A percentile compares a stretch with the other conserved stretches of the same genome.
These are phyloP conservation scores for Geotrupes spiniger DNA, from an alignment of 2,888 invertebrate genomes.

Conservation along the genomic window DNA sequence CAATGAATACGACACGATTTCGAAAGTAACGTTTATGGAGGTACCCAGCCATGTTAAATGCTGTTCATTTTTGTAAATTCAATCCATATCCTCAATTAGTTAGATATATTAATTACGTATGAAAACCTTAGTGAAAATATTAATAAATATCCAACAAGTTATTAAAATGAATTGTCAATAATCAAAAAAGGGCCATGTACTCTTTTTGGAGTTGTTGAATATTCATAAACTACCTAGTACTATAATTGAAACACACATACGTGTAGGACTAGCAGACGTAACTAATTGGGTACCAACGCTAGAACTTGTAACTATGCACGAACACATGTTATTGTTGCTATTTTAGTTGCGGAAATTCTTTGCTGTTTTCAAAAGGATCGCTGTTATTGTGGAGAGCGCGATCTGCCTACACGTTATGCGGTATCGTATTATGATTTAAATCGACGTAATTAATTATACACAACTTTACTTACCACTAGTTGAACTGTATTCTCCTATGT, in stretches of 20 bases:
- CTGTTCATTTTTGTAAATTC: no score
- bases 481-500: constrained; percentile 79
- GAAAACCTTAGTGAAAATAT: no score
- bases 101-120: no score
- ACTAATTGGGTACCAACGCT: constrained; percentile 21
- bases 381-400: not conserved
- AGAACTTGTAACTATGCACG: constrained; percentile 21
- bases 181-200: no score
- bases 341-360: constrained; percentile 20
- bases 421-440: constrained; percentile 6
- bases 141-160: no score
- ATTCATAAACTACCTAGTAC: constrained; percentile 7
- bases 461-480: constrained; percentile 65
- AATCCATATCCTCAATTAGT: no score
- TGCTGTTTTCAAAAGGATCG: constrained; percentile 1
- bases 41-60: no score
- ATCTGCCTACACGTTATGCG: not conserved
- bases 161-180: no score
- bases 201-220: no score
- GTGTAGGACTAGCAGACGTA: constrained; percentile 21
- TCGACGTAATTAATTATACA: constrained; percentile 10
- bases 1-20: no score
- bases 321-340: constrained; percentile 22
- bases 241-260: constrained; percentile 15
- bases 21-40: no score